phyloP scores from a whole-genome alignment of 2,888 invertebrate species.

The Podabrus alpinus region DNA sequence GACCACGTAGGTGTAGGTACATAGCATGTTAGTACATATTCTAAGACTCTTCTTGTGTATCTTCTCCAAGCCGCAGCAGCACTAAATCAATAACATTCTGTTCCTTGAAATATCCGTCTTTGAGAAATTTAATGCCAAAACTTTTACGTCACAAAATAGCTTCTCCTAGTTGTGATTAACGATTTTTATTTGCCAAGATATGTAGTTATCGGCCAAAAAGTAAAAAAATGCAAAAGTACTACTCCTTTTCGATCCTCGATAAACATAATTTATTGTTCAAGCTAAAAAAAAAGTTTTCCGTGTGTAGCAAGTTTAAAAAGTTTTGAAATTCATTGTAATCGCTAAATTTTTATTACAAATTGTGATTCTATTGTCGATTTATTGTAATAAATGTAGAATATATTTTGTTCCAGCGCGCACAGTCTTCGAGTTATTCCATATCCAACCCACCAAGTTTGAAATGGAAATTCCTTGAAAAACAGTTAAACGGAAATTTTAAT shows the following conservation, averaged over 20 bases:
- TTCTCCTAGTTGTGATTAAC: background rate
- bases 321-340: background rate
- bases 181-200: background rate
- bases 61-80: constrained; percentile 30
- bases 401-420: background rate
- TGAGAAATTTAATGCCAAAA: background rate
- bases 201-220: background rate
- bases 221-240: background rate
- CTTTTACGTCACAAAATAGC: background rate
- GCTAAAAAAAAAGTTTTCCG: no score
- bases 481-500: background rate
- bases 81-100: background rate
- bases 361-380: background rate
- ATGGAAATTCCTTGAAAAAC: background rate
- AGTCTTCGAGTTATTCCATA: background rate
- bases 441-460: background rate
- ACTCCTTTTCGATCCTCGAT: no score
- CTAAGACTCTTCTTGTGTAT: constrained; percentile 34
- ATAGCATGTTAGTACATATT: constrained; percentile 41
- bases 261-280: no score
- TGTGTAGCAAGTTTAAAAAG: background rate
- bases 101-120: background rate
- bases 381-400: background rate
- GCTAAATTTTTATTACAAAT: background rate
- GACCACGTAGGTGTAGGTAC: constrained; percentile 47